Evolutionary conservation across 2,797 vertebrate species (phyloP).

Genomic region (Rhinophrynus dorsalis): DNA sequence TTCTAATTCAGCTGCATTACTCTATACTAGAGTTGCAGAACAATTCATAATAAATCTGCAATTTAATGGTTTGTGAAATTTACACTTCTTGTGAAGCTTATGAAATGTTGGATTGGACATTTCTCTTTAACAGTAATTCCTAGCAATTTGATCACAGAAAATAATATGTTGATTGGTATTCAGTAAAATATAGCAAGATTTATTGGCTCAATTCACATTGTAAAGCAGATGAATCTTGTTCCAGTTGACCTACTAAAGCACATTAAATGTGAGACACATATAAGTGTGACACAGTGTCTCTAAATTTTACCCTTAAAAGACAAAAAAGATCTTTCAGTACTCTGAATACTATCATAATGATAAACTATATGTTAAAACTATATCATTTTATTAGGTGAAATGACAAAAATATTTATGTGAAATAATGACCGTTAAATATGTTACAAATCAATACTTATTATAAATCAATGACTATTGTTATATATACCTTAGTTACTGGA

Average conservation of each 20-base stretch:
- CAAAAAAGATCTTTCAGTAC: too few species aligned
- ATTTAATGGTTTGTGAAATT: background rate
- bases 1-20: too few species aligned
- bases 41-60: background rate
- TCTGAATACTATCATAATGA: too few species aligned
- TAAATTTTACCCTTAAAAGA: background rate
- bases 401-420: too few species aligned
- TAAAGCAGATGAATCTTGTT: constrained; percentile 16
- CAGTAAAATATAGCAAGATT: background rate
- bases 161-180: background rate
- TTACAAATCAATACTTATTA: too few species aligned
- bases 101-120: too few species aligned
- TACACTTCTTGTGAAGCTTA: too few species aligned
- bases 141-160: background rate
- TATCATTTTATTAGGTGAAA: too few species aligned
- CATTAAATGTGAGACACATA: background rate
- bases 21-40: background rate
- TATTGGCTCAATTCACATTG: constrained; percentile 7
- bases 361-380: too few species aligned
- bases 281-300: background rate
- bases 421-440: too few species aligned
- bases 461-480: too few species aligned
- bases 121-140: background rate
- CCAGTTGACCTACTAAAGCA: background rate
- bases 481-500: too few species aligned